phyloP scores from a whole-genome alignment of 2,888 invertebrate species.

The Spodoptera exigua region DNA sequence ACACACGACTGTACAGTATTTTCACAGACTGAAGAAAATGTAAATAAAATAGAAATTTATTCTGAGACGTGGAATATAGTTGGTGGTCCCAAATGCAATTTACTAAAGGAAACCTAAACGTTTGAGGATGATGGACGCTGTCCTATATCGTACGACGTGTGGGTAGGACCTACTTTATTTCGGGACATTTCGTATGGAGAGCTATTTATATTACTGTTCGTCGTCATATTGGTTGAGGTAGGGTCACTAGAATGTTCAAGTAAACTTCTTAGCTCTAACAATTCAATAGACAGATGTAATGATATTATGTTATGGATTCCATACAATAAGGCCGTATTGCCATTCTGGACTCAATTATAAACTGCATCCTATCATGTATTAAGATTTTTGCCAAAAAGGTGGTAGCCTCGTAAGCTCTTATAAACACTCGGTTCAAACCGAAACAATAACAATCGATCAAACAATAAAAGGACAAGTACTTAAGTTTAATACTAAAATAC shows the following conservation, averaged over 20 bases:
- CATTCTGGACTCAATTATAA: no score
- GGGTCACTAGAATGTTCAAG: background rate
- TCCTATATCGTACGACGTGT: slow-evolving; percentile 14
- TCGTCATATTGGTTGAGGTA: background rate
- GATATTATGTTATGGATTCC: no score
- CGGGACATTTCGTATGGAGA: background rate
- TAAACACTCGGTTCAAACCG: no score
- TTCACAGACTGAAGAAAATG: slow-evolving; percentile 5
- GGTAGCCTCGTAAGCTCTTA: no score
- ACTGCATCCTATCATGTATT: no score
- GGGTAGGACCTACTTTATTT: slow-evolving; percentile 13
- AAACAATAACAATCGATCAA: no score
- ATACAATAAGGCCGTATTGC: no score
- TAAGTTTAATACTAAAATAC: no score
- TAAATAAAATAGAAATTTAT: slow-evolving; percentile 24
- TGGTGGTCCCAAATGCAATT: slow-evolving; percentile 38
- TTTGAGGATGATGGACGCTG: slow-evolving; percentile 14
- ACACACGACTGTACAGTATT: no score
- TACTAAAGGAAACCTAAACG: slow-evolving; percentile 33
- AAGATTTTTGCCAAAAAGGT: no score
- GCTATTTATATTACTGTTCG: slow-evolving; percentile 5
- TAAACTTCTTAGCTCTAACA: background rate
- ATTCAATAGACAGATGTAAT: no score
- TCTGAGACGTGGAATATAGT: slow-evolving; percentile 15
- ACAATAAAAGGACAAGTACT: no score